These are phyloP conservation scores for Aphis craccivora DNA, from an alignment of 1,140 invertebrate species.

Conservation along the genomic window DNA sequence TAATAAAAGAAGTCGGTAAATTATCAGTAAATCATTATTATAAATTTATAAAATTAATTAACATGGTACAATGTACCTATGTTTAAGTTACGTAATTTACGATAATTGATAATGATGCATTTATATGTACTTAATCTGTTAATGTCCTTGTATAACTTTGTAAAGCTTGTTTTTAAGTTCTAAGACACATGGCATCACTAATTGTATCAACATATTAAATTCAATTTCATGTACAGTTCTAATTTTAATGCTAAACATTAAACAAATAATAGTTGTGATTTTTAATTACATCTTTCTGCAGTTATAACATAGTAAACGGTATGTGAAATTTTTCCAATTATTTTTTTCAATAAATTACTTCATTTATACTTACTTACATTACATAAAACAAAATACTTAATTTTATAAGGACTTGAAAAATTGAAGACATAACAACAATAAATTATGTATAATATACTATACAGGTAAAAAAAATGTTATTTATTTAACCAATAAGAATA, in stretches of 20 bases:
- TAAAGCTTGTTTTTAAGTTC: not conserved
- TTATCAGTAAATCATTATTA: not conserved
- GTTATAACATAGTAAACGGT: too few relatives aligned
- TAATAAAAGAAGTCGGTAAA: not conserved
- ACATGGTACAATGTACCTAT: slow-evolving; percentile 5
- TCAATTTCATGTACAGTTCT: not conserved
- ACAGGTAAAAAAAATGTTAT: too few relatives aligned
- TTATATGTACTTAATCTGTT: not conserved
- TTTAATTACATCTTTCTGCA: not conserved
- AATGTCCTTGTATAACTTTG: not conserved
- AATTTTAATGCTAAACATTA: not conserved
- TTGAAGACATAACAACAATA: too few relatives aligned
- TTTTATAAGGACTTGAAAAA: not conserved
- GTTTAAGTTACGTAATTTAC: not conserved
- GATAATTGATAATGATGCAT: slow-evolving; percentile 4
- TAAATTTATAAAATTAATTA: slow-evolving; percentile 21
- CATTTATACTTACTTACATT: not conserved
- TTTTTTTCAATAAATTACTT: not conserved
- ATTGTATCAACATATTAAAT: not conserved
- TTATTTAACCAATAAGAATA: too few relatives aligned
- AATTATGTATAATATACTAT: too few relatives aligned
- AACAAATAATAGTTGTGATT: not conserved
- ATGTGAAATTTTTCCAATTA: too few relatives aligned
- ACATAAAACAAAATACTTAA: not conserved
- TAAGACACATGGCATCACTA: not conserved